Evolutionary conservation across 2,113 vertebrate genomes (phyloP).

Genomic region (Myocastor coypus): DNA sequence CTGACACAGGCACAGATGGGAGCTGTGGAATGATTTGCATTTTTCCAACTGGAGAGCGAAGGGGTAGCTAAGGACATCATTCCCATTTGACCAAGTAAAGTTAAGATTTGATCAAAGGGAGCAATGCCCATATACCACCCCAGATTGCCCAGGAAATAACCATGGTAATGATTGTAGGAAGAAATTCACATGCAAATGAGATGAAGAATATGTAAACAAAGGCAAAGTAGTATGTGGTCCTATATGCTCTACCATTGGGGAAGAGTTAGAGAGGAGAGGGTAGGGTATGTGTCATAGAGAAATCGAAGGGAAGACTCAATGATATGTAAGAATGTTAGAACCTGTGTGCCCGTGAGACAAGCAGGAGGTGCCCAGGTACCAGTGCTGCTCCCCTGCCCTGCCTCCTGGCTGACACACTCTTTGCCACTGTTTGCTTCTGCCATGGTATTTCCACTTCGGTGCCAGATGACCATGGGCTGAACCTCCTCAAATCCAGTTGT

Average conservation of each 20-base stretch:
- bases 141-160: neutral
- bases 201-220: neutral
- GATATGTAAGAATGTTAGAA: neutral
- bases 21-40: neutral
- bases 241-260: neutral
- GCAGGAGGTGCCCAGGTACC: neutral
- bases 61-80: neutral
- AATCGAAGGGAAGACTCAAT: neutral
- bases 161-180: neutral
- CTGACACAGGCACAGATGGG: neutral
- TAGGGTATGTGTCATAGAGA: neutral
- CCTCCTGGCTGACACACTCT: neutral
- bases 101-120: neutral
- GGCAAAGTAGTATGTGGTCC: neutral
- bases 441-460: neutral
- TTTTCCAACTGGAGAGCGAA: neutral
- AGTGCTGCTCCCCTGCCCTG: neutral
- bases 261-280: neutral
- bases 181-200: neutral
- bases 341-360: neutral
- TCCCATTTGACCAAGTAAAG: neutral
- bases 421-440: neutral
- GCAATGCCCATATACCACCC: neutral
- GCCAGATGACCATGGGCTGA: neutral
- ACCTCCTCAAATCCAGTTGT: neutral